These are phyloP conservation scores for Burhinus bistriatus DNA, from an alignment of 2,113 vertebrate genomes.

Conservation along the genomic window DNA sequence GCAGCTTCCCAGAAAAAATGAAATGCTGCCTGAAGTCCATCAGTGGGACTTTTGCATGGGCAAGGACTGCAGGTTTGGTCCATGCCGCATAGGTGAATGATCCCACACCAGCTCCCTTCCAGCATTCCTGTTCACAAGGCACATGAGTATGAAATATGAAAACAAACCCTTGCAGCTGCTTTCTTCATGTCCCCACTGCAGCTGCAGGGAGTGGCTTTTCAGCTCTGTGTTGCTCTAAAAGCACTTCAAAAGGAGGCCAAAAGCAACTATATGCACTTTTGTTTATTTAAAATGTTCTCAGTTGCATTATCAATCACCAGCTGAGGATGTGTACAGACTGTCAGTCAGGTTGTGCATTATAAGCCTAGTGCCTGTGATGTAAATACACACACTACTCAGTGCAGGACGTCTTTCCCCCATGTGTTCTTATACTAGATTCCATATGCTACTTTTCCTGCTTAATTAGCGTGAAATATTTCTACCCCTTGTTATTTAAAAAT, in stretches of 20 bases:
- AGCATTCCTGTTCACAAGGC: constrained; percentile 22
- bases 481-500: neutral
- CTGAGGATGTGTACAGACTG: neutral
- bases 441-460: neutral
- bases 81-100: neutral
- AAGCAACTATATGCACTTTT: constrained; percentile 44
- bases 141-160: constrained; percentile 1
- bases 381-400: neutral
- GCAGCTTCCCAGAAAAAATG: neutral
- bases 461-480: neutral
- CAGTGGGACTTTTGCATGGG: neutral
- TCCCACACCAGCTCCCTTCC: neutral
- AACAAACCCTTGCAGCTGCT: constrained; percentile 68
- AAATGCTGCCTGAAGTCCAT: neutral
- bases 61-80: neutral
- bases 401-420: neutral
- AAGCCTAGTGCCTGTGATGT: neutral
- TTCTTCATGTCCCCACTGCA: constrained; percentile 41
- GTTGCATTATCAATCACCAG: constrained; percentile 49
- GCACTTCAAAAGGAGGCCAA: constrained; percentile 67
- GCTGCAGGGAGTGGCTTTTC: constrained; percentile 65
- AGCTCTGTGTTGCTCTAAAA: constrained; percentile 65
- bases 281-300: constrained; percentile 62
- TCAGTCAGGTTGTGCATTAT: neutral
- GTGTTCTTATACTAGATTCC: neutral